Percentiles rank a stretch among this genome's conserved stretches.
Evolutionary conservation across 2,888 invertebrate species (phyloP).

Genomic region (Platypus cylindrus): DNA sequence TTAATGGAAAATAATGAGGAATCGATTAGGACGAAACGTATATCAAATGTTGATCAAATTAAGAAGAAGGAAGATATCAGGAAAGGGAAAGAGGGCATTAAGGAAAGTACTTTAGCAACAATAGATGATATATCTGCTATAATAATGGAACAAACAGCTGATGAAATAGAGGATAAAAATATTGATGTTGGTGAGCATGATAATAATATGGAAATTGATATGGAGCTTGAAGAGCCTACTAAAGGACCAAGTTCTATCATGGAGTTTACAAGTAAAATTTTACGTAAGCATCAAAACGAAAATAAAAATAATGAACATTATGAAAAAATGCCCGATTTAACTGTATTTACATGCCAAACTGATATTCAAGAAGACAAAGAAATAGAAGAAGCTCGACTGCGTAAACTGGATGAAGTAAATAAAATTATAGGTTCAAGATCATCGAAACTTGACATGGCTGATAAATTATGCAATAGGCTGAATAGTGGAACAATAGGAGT

Average conservation of each 20-base stretch:
- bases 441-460: constrained; percentile 25
- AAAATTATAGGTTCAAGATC: constrained; percentile 26
- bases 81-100: too few species aligned
- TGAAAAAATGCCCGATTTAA: constrained; percentile 18
- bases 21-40: constrained; percentile 2
- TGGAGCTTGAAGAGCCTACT: too few species aligned
- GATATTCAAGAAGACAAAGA: constrained; percentile 35
- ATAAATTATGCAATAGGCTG: constrained; percentile 24
- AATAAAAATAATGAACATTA: too few species aligned
- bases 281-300: too few species aligned
- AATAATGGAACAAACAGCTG: too few species aligned
- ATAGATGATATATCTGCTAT: constrained; percentile 1
- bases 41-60: constrained; percentile 1
- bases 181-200: too few species aligned
- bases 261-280: neutral
- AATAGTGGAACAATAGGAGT: constrained; percentile 14
- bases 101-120: neutral
- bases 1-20: constrained; percentile 18
- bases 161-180: too few species aligned
- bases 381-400: constrained; percentile 37
- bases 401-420: constrained; percentile 39
- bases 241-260: neutral
- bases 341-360: constrained; percentile 27
- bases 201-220: too few species aligned
- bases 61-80: constrained; percentile 7